phyloP scores from a whole-genome alignment of 2,888 invertebrate genomes.

The Nymphalis urticae region DNA sequence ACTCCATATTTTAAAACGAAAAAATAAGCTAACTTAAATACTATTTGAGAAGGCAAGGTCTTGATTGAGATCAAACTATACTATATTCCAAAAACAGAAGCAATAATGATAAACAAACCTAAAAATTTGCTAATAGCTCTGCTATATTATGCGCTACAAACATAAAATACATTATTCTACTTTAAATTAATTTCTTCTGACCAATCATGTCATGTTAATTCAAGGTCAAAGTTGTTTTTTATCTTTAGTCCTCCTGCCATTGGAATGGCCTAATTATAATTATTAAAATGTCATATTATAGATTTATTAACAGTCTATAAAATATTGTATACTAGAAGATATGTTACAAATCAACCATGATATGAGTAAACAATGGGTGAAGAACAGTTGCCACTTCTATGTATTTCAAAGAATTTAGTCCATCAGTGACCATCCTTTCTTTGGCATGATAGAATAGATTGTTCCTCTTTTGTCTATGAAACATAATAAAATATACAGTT shows the following conservation, averaged over 20 bases:
- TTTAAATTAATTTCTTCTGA: no score
- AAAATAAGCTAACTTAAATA: background rate
- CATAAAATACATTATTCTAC: no score
- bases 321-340: conserved; percentile 35
- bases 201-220: no score
- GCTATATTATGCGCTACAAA: no score
- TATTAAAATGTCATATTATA: conserved; percentile 3
- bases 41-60: background rate
- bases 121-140: no score
- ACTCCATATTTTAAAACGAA: background rate
- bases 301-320: background rate
- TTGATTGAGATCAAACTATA: no score
- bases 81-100: no score
- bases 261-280: background rate
- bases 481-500: conserved; percentile 26
- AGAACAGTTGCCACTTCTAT: conserved; percentile 79
- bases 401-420: conserved; percentile 82
- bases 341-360: conserved; percentile 80
- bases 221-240: no score
- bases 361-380: conserved; percentile 83
- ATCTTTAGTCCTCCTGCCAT: no score
- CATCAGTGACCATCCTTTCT: conserved; percentile 80
- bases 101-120: no score
- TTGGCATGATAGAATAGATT: conserved; percentile 70
- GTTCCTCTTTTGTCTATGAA: conserved; percentile 74